Base-by-base conservation (phyloP, 2,113 vertebrate species). In the Vanacampus margaritifer region DNA sequence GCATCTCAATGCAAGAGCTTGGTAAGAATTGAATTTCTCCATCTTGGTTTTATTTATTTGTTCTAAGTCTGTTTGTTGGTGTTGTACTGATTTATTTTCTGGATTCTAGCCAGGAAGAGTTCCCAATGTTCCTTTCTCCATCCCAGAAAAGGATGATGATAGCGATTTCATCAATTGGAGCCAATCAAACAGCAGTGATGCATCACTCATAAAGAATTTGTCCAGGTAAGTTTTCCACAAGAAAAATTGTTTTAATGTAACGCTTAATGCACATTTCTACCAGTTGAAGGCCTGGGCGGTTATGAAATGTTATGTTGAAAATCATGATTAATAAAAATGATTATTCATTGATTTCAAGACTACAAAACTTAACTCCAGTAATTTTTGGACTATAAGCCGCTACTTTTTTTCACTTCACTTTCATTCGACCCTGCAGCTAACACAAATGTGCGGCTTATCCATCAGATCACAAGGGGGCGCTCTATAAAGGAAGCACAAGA, bases 131-230 rank as follows among this genome's bases (percentile, higher is more conserved):
- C 87, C 88, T 39, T 85, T 88, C 60, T 87, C 89, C 19, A 92
- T 93, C 73, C 88, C 84, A 69, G 90, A 92, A 76, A 86, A 86
- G 48, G 80, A 88, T 56, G 80, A 86, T 58, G 69, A 70, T 61
- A 74, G 79, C 35, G 76, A 77, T 35, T 43, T 59, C 48, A 19
- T 56, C 14, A 23, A 69, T 65, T 45, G 19, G 26, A 84, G 67
- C 57, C 67, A 54, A 28, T 73, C 58, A 51, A 88, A 78, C 64
- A 81, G 17, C 75, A 81, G 37, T 21, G 72, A 88, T 46, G 26
- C 59, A 48, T 65, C 72, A 53, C 5, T 72, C 21, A 68, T 69
- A 23, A 58, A 50, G 35, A 79, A 64, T 72, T 72, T 89, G 48
- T 84, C 84, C 32, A 87, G 90, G 91, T 92, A 71, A 43, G 26